Evolutionary conservation across 2,888 invertebrate genomes (phyloP).

Genomic region (Oligia strigilis): DNA sequence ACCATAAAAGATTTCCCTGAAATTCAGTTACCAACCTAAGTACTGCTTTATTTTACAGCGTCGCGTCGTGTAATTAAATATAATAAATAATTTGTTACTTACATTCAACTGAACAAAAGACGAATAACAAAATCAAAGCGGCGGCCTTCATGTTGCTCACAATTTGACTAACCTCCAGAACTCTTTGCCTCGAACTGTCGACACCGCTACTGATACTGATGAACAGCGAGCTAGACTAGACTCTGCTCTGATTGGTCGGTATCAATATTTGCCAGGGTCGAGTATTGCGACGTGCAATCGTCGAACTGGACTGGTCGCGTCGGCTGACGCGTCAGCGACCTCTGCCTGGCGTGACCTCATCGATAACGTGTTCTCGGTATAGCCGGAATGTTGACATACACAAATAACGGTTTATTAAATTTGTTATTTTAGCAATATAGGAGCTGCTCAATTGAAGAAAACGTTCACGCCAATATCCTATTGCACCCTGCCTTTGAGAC

Average conservation of each 20-base stretch:
- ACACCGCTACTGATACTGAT: slow-evolving; percentile 20
- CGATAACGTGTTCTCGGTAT: slow-evolving; percentile 77
- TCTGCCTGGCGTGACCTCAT: slow-evolving; percentile 79
- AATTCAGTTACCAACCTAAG: background rate
- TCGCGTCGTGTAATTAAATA: background rate
- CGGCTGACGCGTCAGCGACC: slow-evolving; percentile 72
- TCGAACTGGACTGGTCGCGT: slow-evolving; percentile 50
- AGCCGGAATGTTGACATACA: slow-evolving; percentile 65
- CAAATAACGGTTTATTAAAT: slow-evolving; percentile 29
- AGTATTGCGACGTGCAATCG: slow-evolving; percentile 54
- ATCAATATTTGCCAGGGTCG: slow-evolving; percentile 72
- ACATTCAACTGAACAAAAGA: slow-evolving; percentile 80
- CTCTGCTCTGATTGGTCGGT: slow-evolving; percentile 56
- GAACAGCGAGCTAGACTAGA: slow-evolving; percentile 32
- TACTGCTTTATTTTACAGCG: background rate
- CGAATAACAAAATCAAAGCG: slow-evolving; percentile 77
- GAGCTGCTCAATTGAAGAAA: slow-evolving; percentile 1
- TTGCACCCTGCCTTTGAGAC: too few relatives aligned
- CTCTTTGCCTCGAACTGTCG: slow-evolving; percentile 49
- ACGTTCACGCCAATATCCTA: background rate
- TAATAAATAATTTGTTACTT: slow-evolving; percentile 23
- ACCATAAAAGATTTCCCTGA: background rate
- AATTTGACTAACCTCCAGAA: slow-evolving; percentile 57
- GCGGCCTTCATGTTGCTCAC: slow-evolving; percentile 79
- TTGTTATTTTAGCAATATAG: background rate